Conservation (phyloP, 2,113 vertebrate genomes). For the Psilopsiagon aurifrons region DNA sequence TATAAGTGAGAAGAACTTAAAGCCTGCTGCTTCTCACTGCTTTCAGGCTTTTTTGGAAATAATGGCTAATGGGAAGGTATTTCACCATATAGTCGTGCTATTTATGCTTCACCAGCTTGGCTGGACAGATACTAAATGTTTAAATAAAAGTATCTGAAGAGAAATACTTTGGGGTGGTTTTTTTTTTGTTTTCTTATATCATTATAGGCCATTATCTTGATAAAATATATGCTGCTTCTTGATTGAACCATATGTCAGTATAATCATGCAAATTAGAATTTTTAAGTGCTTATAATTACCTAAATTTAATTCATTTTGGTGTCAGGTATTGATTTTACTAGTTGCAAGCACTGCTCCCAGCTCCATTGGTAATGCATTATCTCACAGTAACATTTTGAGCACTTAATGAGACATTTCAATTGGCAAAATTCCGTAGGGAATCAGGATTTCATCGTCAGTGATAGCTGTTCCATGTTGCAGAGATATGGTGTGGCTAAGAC, state of each 20-base stretch:
- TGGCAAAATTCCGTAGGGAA: background rate
- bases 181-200: background rate
- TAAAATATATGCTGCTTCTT: constrained; percentile 24
- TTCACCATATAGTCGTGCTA: background rate
- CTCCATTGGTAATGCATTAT: background rate
- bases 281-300: constrained; percentile 27
- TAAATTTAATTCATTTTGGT: constrained; percentile 40
- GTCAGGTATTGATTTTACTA: constrained; percentile 14
- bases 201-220: background rate
- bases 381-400: background rate
- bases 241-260: constrained; percentile 8
- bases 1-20: constrained; percentile 3
- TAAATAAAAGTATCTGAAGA: background rate
- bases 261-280: constrained; percentile 36
- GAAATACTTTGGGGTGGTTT: background rate
- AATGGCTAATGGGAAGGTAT: constrained; percentile 28
- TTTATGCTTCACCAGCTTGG: background rate
- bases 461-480: background rate
- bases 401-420: background rate
- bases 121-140: background rate
- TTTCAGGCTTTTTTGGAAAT: constrained; percentile 42
- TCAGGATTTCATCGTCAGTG: background rate
- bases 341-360: background rate
- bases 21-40: constrained; percentile 20
- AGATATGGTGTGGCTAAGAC: background rate